A percentile compares a stretch with the other conserved stretches of the same genome.
Evolutionary conservation across 2,797 vertebrate species (phyloP).

Genomic region (Fringilla coelebs): DNA sequence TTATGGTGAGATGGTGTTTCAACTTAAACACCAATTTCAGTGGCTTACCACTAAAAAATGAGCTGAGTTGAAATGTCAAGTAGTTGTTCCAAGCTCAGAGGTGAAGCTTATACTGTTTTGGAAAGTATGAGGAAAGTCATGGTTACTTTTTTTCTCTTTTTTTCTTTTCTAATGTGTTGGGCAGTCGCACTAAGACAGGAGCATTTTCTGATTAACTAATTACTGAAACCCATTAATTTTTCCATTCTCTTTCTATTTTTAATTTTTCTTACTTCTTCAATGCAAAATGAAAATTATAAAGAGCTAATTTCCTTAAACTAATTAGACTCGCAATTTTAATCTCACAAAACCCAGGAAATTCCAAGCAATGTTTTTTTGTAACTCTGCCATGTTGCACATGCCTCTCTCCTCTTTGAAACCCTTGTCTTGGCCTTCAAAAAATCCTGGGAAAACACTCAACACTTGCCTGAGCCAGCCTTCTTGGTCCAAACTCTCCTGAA

Average conservation of each 20-base stretch:
- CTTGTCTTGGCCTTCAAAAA: constrained; percentile 52
- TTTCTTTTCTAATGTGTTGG: constrained; percentile 11
- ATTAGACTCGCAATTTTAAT: constrained; percentile 66
- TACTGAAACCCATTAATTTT: constrained; percentile 64
- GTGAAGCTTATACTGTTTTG: constrained; percentile 65
- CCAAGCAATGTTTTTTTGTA: constrained; percentile 59
- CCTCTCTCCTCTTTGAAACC: constrained; percentile 52
- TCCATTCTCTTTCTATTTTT: constrained; percentile 60
- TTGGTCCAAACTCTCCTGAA: constrained; percentile 49
- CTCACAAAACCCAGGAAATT: constrained; percentile 62
- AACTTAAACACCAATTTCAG: constrained; percentile 24
- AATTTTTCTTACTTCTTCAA: constrained; percentile 61
- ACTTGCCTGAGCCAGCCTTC: constrained; percentile 34
- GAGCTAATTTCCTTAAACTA: constrained; percentile 61
- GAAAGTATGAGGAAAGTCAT: constrained; percentile 63
- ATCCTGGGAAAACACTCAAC: constrained; percentile 59
- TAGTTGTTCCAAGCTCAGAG: constrained; percentile 57
- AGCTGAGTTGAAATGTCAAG: constrained; percentile 61
- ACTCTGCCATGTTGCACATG: constrained; percentile 59
- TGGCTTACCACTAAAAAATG: constrained; percentile 46
- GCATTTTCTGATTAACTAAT: constrained; percentile 64
- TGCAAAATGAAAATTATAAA: constrained; percentile 61
- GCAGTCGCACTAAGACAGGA: constrained; percentile 59
- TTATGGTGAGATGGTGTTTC: constrained; percentile 47
- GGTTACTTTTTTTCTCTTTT: constrained; percentile 21